These are phyloP conservation scores for Mya arenaria DNA, from an alignment of 1,140 invertebrate genomes.

Conservation along the genomic window DNA sequence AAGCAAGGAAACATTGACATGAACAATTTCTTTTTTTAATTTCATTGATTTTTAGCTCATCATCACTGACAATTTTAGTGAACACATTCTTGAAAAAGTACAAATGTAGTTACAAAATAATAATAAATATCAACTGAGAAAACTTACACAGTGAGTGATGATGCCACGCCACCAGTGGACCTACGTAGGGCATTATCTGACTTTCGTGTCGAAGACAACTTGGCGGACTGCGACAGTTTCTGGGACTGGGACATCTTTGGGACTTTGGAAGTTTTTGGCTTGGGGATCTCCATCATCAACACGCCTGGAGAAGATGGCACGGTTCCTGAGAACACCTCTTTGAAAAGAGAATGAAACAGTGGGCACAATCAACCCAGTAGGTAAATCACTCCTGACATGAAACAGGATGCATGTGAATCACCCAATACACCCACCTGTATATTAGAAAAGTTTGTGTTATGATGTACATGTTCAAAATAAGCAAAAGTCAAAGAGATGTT, in stretches of 20 bases:
- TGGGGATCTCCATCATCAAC: conserved; percentile 63
- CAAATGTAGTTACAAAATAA: not conserved
- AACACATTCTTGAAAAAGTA: not conserved
- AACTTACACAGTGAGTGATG: conserved; percentile 28
- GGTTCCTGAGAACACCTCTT: conserved; percentile 54
- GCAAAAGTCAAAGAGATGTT: no score
- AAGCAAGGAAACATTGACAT: not conserved
- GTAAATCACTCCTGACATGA: no score
- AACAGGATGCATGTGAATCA: no score
- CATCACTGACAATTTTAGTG: not conserved
- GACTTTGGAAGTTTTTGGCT: conserved; percentile 34
- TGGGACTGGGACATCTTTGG: conserved; percentile 46
- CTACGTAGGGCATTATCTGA: conserved; percentile 20
- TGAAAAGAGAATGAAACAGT: not conserved
- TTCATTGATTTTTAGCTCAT: conserved; percentile 1
- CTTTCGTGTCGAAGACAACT: conserved; percentile 37
- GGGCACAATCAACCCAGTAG: not conserved
- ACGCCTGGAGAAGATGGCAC: conserved; percentile 58
- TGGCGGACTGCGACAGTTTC: conserved; percentile 11
- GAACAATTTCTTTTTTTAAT: not conserved
- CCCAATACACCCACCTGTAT: no score
- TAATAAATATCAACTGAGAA: no score
- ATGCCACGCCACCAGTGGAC: conserved; percentile 56
- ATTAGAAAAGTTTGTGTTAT: no score
- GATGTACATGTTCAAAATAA: no score